A percentile compares a stretch with the other conserved stretches of the same genome.
phyloP scores from a whole-genome alignment of 2,113 vertebrate genomes.

The Tyrannus savana region DNA sequence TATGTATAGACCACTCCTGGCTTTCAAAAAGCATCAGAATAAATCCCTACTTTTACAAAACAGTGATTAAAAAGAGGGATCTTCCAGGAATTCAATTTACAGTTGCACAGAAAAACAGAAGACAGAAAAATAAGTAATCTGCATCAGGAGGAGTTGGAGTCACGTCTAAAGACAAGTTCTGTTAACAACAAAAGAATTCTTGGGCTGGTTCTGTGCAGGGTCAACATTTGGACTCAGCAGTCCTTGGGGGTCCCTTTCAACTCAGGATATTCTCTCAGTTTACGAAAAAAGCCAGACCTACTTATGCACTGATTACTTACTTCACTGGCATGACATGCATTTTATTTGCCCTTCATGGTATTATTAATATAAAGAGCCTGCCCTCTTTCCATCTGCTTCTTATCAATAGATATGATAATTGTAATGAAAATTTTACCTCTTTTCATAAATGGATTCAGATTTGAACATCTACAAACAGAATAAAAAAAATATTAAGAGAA shows the following conservation, averaged over 20 bases:
- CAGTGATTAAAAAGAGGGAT: background rate
- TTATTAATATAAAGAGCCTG: background rate
- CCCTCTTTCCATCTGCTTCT: background rate
- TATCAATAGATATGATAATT: background rate
- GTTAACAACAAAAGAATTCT: background rate
- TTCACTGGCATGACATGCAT: background rate
- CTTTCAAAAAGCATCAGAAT: background rate
- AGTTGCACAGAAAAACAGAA: background rate
- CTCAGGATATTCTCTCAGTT: background rate
- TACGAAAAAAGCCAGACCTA: background rate
- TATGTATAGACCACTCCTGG: background rate
- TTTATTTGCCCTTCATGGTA: background rate
- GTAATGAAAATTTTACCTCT: background rate
- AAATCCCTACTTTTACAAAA: background rate
- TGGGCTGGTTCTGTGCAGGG: background rate
- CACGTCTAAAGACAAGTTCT: background rate
- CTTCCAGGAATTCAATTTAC: background rate
- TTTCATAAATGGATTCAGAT: background rate
- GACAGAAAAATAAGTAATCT: background rate
- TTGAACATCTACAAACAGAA: background rate
- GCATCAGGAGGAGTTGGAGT: background rate
- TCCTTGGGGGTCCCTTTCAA: background rate
- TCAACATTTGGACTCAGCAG: background rate
- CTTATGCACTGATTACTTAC: no score
- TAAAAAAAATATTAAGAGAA: background rate